phyloP scores from a whole-genome alignment of 2,888 invertebrate genomes.

The Drosophila picticornis region DNA sequence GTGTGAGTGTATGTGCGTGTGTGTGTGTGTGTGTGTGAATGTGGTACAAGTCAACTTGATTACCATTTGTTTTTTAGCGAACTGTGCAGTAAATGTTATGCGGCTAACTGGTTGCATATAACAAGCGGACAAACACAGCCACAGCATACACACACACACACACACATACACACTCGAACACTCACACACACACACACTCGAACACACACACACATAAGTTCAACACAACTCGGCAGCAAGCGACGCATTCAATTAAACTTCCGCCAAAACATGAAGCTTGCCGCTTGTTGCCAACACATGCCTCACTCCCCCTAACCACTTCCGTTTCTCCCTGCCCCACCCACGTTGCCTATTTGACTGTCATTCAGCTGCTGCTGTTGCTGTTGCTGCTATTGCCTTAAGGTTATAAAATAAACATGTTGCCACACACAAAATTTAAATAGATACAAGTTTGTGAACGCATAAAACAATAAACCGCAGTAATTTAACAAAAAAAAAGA shows the following conservation, averaged over 20 bases:
- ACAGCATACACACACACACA: slow-evolving; percentile 28
- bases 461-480: slow-evolving; percentile 80
- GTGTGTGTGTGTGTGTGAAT: slow-evolving; percentile 34
- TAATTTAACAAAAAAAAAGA: slow-evolving; percentile 60
- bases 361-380: slow-evolving; percentile 18
- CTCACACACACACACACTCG: slow-evolving; percentile 23
- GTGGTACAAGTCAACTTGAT: slow-evolving; percentile 75
- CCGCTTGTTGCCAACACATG: slow-evolving; percentile 49
- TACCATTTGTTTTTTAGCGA: slow-evolving; percentile 77
- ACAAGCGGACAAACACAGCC: slow-evolving; percentile 60
- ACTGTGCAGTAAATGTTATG: slow-evolving; percentile 71
- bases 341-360: slow-evolving; percentile 30
- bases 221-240: slow-evolving; percentile 48
- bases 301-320: not conserved
- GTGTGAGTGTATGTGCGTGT: slow-evolving; percentile 4
- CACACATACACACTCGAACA: slow-evolving; percentile 35
- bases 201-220: slow-evolving; percentile 14
- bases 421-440: slow-evolving; percentile 83
- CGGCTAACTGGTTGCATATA: slow-evolving; percentile 70
- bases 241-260: slow-evolving; percentile 82
- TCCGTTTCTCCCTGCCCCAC: not conserved
- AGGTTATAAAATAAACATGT: slow-evolving; percentile 84
- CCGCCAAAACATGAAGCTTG: slow-evolving; percentile 76
- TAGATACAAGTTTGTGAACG: slow-evolving; percentile 82
- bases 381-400: slow-evolving; percentile 58